A percentile compares a stretch with the other conserved stretches of the same genome.
Conservation (phyloP, 2,888 invertebrate species). For the Strigamia crassipes region DNA sequence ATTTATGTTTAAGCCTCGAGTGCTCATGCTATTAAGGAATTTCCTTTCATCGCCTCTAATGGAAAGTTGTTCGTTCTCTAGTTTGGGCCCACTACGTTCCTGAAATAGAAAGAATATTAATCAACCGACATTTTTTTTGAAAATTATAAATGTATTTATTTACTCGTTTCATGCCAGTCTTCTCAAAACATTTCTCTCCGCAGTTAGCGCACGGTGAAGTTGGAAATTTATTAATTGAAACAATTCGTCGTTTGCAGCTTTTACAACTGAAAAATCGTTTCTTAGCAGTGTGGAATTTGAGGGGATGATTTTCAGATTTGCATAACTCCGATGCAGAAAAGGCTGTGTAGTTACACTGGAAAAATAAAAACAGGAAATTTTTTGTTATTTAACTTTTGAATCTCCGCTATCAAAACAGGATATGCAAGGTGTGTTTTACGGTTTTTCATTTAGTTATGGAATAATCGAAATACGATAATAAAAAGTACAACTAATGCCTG, state of each 20-base stretch:
- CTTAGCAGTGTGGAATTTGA: not conserved
- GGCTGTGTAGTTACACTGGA: not conserved
- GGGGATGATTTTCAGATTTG: not conserved
- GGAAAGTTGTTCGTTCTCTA: not conserved
- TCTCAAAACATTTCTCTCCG: not conserved
- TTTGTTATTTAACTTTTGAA: no score
- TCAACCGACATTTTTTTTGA: not conserved
- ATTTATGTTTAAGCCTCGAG: not conserved
- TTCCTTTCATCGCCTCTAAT: not conserved
- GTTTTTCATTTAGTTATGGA: no score
- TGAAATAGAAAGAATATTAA: not conserved
- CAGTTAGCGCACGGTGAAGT: not conserved
- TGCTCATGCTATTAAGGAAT: not conserved
- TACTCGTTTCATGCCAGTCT: not conserved
- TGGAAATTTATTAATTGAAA: not conserved
- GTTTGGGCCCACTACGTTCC: not conserved
- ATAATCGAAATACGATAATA: no score
- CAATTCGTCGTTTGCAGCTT: not conserved
- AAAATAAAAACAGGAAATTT: not conserved
- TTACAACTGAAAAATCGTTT: constrained; percentile 32
- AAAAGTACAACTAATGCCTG: no score
- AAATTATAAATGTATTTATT: not conserved
- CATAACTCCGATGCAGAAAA: not conserved
- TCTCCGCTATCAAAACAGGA: no score
- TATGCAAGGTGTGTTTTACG: no score